A percentile compares a stretch with the other conserved stretches of the same genome.
Evolutionary conservation across 2,113 vertebrate genomes (phyloP).

Genomic region (Passer domesticus): DNA sequence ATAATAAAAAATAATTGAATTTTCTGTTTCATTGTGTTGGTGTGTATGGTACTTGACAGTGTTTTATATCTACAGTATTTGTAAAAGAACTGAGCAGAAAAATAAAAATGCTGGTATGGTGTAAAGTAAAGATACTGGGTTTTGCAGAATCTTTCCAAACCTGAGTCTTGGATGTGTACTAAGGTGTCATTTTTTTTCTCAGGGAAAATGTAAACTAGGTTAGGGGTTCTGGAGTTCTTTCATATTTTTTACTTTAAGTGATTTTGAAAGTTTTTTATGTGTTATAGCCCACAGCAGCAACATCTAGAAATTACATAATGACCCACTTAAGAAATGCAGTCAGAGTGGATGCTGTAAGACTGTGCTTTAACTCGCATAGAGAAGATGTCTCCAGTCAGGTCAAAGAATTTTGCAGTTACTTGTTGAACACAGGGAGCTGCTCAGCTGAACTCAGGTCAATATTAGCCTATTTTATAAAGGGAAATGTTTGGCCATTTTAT

Average conservation of each 20-base stretch:
- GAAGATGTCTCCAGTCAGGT: background rate
- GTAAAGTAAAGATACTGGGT: background rate
- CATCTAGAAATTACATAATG: background rate
- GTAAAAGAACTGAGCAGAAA: background rate
- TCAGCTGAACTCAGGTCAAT: background rate
- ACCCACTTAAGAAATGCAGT: background rate
- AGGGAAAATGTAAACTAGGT: no score
- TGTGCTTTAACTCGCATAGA: background rate
- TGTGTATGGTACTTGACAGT: background rate
- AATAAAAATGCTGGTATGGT: background rate
- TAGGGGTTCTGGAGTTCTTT: no score
- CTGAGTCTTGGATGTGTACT: accelerated
- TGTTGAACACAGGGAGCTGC: background rate
- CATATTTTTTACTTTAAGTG: no score
- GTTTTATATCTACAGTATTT: background rate
- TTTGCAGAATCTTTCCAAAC: background rate
- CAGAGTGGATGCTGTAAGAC: background rate
- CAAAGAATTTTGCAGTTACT: background rate
- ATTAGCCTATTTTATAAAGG: background rate
- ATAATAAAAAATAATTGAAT: background rate
- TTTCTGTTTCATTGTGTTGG: background rate
- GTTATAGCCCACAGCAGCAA: background rate
- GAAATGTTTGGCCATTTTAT: background rate
- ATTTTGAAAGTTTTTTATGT: background rate
- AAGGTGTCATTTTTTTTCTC: no score